Conservation (phyloP, 2,797 vertebrate species). For the Apogon talboti region DNA sequence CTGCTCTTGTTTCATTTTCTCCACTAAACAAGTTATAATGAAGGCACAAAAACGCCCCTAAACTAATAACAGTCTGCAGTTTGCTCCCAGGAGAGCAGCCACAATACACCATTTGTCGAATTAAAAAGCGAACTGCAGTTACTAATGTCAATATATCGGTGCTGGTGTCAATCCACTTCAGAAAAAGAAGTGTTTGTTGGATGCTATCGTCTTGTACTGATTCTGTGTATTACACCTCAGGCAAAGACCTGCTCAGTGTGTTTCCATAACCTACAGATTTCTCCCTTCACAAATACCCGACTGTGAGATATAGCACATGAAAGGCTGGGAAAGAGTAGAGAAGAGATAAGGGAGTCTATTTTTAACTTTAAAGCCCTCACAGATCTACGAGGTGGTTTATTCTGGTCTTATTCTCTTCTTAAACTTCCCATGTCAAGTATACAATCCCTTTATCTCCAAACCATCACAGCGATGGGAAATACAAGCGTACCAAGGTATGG, state of each 20-base stretch:
- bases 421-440: conserved; percentile 40
- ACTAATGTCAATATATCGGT: neutral
- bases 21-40: neutral
- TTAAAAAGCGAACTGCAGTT: neutral
- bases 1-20: too few species aligned
- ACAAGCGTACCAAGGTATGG: conserved; percentile 13
- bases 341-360: conserved; percentile 56
- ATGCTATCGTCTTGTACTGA: conserved; percentile 48
- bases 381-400: conserved; percentile 36
- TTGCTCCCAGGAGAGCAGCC: too few species aligned
- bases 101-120: neutral
- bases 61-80: neutral
- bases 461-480: conserved; percentile 38
- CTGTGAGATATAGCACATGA: conserved; percentile 53
- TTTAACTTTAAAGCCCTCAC: conserved; percentile 60
- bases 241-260: conserved; percentile 44
- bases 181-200: conserved; percentile 41
- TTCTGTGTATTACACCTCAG: conserved; percentile 38
- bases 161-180: conserved; percentile 22
- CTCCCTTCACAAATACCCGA: conserved; percentile 52
- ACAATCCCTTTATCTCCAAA: conserved; percentile 51
- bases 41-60: neutral
- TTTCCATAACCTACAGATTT: conserved; percentile 57
- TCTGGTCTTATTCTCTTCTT: conserved; percentile 43
- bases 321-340: conserved; percentile 39